Evolutionary conservation across 2,113 vertebrate genomes (phyloP), one percentile per base, ranked within the genome.

Genomic region (Campylorhamphus procurvoides): DNA sequence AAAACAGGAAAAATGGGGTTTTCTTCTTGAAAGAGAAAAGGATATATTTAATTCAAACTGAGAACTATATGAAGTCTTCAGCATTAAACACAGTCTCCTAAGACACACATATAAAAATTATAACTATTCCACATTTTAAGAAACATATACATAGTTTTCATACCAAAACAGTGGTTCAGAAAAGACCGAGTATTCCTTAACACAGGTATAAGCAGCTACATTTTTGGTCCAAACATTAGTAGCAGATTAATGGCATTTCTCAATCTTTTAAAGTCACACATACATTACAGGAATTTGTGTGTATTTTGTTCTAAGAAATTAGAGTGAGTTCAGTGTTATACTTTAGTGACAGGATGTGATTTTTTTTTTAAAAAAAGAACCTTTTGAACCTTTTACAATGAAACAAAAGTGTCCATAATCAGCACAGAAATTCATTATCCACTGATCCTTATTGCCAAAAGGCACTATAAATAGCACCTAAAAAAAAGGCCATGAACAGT

Each of bases 371-470:
- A 40, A 46, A 56, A 49, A 33, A 58, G 20, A 42, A 1, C 1
- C 19, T 40, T 91, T 91, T 27, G 84, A 86, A 49, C 9, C 27
- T 67, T 96, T 90, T 42, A 49, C 68, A 96, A 93, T 86, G 1
- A 85, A 97, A 96, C 58, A n/a, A 62, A 87, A 64, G 17, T 55
- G 20, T 47, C 58, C 58, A 50, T 88, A 89, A 95, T 94, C 72
- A 90, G 72, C 62, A 90, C 2, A 62, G 56, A 93, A 95, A 86
- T 87, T 78, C 62, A 89, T 91, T 96, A 85, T 74, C 63, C 49
- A 60, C 66, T 39, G 76, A 80, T 84, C n/a, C 27, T 89, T 92
- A 94, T 89, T 82, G 95, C 64, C n/a, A 94, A 94, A 96, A 75
- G 23, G 24, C 46, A 71, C 56, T 91, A 91, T 75, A 94, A 95